A percentile compares a stretch with the other conserved stretches of the same genome.
phyloP scores from a whole-genome alignment of 2,797 vertebrate species.

The Nannoperca australis region DNA sequence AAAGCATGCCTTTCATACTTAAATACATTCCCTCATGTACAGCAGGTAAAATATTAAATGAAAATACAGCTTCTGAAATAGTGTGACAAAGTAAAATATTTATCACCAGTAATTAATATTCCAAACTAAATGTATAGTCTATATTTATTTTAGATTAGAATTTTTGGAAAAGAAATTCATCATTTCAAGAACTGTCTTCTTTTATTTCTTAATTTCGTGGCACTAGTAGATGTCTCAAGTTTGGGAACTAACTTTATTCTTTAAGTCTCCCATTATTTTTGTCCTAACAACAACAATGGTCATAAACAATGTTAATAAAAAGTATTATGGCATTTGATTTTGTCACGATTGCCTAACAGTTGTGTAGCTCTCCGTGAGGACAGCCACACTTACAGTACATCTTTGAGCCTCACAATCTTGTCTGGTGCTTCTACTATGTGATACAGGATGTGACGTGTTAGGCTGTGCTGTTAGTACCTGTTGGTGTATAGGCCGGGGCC shows the following conservation, averaged over 20 bases:
- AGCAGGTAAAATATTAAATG: not conserved
- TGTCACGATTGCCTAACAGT: not conserved
- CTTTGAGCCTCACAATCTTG: not conserved
- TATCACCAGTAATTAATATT: not conserved
- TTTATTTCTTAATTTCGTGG: not conserved
- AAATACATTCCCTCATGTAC: not conserved
- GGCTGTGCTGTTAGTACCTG: slow-evolving; percentile 87
- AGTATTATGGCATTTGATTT: not conserved
- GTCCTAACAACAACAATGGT: not conserved
- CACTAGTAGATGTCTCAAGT: too few species aligned
- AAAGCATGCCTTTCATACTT: not conserved
- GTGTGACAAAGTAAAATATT: not conserved
- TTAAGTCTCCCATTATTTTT: not conserved
- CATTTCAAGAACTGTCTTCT: not conserved
- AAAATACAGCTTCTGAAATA: not conserved
- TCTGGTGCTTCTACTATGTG: not conserved
- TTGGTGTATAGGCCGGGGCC: slow-evolving; percentile 91
- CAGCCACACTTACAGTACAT: not conserved
- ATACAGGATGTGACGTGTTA: slow-evolving; percentile 27
- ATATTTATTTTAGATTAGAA: not conserved
- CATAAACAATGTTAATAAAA: not conserved
- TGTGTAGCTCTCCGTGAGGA: not conserved
- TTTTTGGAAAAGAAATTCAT: not conserved
- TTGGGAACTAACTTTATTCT: not conserved
- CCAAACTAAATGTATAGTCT: not conserved